phyloP scores from a whole-genome alignment of 2,888 invertebrate species.

The Geotrupes spiniger region DNA sequence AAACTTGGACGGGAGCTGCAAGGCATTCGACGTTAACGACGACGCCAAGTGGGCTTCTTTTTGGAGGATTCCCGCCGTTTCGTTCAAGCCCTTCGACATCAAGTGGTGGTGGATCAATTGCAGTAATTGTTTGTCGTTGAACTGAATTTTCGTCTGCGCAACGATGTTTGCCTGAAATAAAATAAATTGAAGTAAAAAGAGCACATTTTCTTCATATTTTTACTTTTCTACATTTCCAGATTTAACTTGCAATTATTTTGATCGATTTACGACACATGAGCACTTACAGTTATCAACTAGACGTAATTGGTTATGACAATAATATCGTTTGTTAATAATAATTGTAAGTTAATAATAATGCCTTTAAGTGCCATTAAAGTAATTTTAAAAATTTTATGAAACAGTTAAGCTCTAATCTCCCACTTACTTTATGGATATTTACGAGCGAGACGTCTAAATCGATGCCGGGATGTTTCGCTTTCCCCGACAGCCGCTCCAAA shows the following conservation, averaged over 20 bases:
- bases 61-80: conserved; percentile 71
- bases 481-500: conserved; percentile 87
- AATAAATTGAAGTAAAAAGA: too few relatives aligned
- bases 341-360: too few relatives aligned
- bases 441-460: conserved; percentile 84
- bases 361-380: too few relatives aligned
- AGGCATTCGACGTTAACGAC: conserved; percentile 48
- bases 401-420: too few relatives aligned
- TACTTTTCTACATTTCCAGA: too few relatives aligned
- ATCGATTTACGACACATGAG: too few relatives aligned
- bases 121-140: conserved; percentile 89
- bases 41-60: conserved; percentile 71
- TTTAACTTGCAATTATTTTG: too few relatives aligned
- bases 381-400: too few relatives aligned
- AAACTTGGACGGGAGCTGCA: conserved; percentile 49
- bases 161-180: conserved; percentile 81
- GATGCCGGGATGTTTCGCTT: conserved; percentile 73
- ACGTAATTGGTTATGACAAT: too few relatives aligned
- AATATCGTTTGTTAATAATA: too few relatives aligned
- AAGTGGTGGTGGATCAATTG: conserved; percentile 91
- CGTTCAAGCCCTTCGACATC: conserved; percentile 67
- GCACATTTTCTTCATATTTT: too few relatives aligned
- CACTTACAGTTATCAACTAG: too few relatives aligned
- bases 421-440: conserved; percentile 78
- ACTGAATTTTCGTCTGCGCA: conserved; percentile 92